Conservation (phyloP, 2,113 vertebrate species). For the Mustelus asterias region DNA sequence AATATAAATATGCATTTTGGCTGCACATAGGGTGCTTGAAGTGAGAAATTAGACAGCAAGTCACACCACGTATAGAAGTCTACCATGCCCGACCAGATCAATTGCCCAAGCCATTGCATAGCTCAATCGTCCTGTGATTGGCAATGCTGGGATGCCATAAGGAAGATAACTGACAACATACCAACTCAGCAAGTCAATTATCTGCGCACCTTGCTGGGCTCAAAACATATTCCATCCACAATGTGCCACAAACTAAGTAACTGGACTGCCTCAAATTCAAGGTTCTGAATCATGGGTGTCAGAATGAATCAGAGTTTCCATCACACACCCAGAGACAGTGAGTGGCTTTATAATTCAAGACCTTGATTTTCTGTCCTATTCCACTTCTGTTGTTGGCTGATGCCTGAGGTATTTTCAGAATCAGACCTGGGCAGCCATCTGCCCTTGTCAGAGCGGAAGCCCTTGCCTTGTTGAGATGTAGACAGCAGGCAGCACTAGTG, state of each 20-base stretch:
- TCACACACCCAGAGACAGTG: background rate
- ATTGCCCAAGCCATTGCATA: background rate
- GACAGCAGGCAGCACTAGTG: background rate
- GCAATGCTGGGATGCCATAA: background rate
- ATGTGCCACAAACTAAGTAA: background rate
- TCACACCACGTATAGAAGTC: background rate
- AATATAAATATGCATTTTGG: background rate
- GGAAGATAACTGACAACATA: background rate
- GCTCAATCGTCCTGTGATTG: background rate
- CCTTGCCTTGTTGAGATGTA: background rate
- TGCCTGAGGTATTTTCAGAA: background rate
- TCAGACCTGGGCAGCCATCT: background rate
- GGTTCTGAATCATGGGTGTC: background rate
- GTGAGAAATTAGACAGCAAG: background rate
- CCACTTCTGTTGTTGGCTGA: background rate
- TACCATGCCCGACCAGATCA: background rate
- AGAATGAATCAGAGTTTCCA: background rate
- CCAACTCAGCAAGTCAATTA: background rate
- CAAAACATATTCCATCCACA: background rate
- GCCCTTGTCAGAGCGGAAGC: background rate
- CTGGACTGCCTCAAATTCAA: slow-evolving; percentile 1
- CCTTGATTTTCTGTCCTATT: background rate
- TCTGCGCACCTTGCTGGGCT: background rate
- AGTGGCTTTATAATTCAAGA: background rate
- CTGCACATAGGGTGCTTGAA: background rate